Conservation (phyloP, 2,888 invertebrate species). For the Nemoura dubitans region DNA sequence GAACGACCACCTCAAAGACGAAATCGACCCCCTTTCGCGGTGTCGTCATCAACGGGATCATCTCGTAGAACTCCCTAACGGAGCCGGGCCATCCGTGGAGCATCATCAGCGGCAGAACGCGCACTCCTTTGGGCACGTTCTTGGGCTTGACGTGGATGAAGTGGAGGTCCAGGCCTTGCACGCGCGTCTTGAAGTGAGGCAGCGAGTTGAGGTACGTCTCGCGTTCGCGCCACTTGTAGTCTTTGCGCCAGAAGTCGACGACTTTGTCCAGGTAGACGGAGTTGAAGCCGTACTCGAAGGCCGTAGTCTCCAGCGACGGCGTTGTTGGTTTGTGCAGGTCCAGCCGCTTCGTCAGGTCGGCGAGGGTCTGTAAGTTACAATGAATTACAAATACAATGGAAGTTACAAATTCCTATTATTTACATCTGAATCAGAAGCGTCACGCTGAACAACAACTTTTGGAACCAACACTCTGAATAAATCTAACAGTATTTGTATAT, state of each 20-base stretch:
- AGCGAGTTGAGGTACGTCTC: constrained; percentile 69
- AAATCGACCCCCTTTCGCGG: constrained; percentile 64
- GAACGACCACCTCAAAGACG: constrained; percentile 75
- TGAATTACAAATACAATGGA: not conserved
- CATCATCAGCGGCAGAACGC: constrained; percentile 73
- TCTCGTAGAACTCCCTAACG: constrained; percentile 79
- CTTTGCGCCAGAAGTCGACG: constrained; percentile 61
- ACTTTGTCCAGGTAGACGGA: constrained; percentile 26
- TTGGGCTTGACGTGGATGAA: constrained; percentile 75
- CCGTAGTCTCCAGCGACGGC: constrained; percentile 73
- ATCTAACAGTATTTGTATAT: no score
- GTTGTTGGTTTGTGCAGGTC: constrained; percentile 55
- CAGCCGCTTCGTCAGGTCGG: constrained; percentile 69
- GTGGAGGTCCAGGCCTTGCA: constrained; percentile 75
- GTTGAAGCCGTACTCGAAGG: constrained; percentile 52
- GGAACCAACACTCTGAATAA: no score
- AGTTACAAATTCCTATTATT: no score
- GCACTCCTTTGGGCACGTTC: constrained; percentile 59
- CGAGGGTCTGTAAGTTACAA: constrained; percentile 62
- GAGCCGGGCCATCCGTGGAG: constrained; percentile 91
- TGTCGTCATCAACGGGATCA: constrained; percentile 72
- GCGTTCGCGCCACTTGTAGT: constrained; percentile 62
- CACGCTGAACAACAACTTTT: no score
- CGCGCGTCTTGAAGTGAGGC: constrained; percentile 77
- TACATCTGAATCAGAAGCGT: no score